These are phyloP conservation scores for Pithys albifrons DNA, from an alignment of 2,113 vertebrate genomes.

Conservation along the genomic window DNA sequence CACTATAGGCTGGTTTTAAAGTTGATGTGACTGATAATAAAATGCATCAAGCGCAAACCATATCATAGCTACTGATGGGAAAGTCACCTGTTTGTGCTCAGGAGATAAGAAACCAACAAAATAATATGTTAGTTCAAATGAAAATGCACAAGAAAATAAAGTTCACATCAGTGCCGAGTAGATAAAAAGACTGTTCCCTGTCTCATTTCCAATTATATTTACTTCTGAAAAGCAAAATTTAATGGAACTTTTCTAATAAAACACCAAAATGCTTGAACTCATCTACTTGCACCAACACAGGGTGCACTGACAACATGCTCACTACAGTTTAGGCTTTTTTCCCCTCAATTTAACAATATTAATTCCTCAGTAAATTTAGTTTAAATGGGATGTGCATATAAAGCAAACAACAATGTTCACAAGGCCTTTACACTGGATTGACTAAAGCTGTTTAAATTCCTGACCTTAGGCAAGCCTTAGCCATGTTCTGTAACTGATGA, in stretches of 20 bases:
- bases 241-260: background rate
- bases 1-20: background rate
- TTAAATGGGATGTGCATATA: background rate
- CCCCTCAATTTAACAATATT: background rate
- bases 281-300: background rate
- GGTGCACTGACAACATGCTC: background rate
- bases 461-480: background rate
- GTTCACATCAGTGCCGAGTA: background rate
- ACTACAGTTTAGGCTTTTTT: background rate
- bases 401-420: background rate
- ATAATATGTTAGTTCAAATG: fast-evolving
- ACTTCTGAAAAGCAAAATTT: background rate
- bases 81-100: background rate
- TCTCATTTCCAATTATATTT: background rate
- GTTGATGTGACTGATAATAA: background rate
- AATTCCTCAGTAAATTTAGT: background rate
- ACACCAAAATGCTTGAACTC: background rate
- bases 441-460: background rate
- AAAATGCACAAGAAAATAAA: background rate
- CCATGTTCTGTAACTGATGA: background rate
- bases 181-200: background rate
- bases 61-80: background rate
- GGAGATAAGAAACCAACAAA: background rate
- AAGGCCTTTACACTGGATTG: background rate
- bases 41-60: background rate